These are phyloP conservation scores for Caenorhabditis japonica DNA, from an alignment of 2,888 invertebrate genomes.

Conservation along the genomic window DNA sequence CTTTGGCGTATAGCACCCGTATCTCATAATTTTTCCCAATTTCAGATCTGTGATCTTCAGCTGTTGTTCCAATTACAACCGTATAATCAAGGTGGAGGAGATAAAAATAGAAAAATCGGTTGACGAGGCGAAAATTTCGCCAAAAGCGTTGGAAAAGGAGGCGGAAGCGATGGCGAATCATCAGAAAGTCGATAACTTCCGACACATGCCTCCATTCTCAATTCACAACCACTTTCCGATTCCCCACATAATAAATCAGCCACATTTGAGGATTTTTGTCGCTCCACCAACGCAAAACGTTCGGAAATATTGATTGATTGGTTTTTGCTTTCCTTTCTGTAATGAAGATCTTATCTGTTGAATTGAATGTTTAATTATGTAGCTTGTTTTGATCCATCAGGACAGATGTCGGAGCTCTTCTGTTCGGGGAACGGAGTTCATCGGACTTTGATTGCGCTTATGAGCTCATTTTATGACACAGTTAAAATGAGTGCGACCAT, in stretches of 20 bases:
- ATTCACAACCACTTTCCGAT: conserved; percentile 23
- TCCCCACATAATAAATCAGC: conserved; percentile 1
- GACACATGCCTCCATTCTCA: background rate
- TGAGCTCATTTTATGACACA: no score
- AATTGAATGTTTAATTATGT: no score
- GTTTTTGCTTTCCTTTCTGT: no score
- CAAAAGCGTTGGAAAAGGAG: conserved; percentile 21
- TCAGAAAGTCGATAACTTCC: background rate
- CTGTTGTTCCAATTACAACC: conserved; percentile 22
- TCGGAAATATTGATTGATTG: no score
- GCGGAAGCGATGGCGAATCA: conserved; percentile 20
- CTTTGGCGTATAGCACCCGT: no score
- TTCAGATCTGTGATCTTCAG: conserved; percentile 35
- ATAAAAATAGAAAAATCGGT: conserved; percentile 15
- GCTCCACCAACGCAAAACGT: background rate
- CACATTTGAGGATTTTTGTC: conserved; percentile 6
- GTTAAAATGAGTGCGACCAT: no score
- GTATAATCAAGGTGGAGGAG: conserved; percentile 34
- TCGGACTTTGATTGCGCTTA: no score
- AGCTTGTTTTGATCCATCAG: no score
- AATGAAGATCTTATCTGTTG: no score
- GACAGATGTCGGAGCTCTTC: no score
- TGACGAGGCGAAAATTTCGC: background rate
- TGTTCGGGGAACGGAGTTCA: no score
- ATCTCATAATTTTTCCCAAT: background rate